A percentile compares a stretch with the other conserved stretches of the same genome.
These are phyloP conservation scores for Branchinecta lynchi DNA, from an alignment of 1,140 invertebrate species.

Conservation along the genomic window DNA sequence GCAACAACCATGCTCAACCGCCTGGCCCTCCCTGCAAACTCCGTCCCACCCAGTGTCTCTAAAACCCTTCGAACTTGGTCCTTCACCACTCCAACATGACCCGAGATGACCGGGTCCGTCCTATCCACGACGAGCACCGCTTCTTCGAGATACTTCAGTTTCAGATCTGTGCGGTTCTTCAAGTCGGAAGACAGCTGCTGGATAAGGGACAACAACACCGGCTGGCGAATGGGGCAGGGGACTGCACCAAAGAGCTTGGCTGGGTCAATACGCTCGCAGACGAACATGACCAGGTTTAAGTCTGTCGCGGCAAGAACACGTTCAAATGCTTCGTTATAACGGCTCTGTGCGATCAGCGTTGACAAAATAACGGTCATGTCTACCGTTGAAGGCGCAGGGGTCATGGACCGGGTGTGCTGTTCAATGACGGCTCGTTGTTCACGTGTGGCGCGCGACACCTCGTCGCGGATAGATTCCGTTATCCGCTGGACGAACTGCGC, in stretches of 20 bases:
- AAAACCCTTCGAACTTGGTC: slow-evolving; percentile 56
- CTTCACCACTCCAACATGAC: slow-evolving; percentile 65
- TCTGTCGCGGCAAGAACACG: slow-evolving; percentile 71
- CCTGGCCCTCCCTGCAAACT: not conserved
- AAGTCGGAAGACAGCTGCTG: slow-evolving; percentile 82
- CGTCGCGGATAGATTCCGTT: slow-evolving; percentile 33
- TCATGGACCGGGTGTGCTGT: slow-evolving; percentile 34
- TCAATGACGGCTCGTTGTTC: slow-evolving; percentile 41
- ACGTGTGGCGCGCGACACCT: slow-evolving; percentile 41
- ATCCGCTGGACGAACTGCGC: slow-evolving; percentile 26
- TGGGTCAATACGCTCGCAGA: slow-evolving; percentile 64
- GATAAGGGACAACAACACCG: slow-evolving; percentile 73
- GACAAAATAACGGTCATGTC: slow-evolving; percentile 29
- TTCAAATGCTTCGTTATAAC: slow-evolving; percentile 18
- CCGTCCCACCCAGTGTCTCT: slow-evolving; percentile 32
- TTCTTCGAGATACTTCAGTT: slow-evolving; percentile 76
- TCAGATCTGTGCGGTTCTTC: slow-evolving; percentile 62
- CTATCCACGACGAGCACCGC: slow-evolving; percentile 67
- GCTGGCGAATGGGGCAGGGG: slow-evolving; percentile 56
- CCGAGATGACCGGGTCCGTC: slow-evolving; percentile 53
- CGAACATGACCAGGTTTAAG: slow-evolving; percentile 60
- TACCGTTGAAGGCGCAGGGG: slow-evolving; percentile 42
- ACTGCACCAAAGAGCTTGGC: slow-evolving; percentile 50
- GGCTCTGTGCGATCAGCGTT: not conserved
- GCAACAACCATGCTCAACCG: not conserved